Evolutionary conservation across 2,888 invertebrate genomes (phyloP).

Genomic region (Phyllotreta cruciferae): DNA sequence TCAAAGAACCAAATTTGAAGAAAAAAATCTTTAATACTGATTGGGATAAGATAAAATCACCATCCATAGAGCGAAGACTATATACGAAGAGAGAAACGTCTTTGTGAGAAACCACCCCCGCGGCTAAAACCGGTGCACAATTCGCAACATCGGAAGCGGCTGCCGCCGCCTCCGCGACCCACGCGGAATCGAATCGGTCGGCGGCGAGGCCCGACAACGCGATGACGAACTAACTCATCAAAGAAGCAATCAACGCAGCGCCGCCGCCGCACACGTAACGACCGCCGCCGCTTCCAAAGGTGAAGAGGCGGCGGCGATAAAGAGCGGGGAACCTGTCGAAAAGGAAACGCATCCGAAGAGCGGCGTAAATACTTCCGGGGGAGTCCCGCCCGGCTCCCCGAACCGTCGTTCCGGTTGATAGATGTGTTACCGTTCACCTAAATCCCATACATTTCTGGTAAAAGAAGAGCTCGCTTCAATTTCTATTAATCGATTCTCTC

Average conservation of each 20-base stretch:
- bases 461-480: no score
- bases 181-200: conserved; percentile 13
- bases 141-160: conserved; percentile 24
- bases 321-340: conserved; percentile 28
- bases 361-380: conserved; percentile 28
- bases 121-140: neutral
- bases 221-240: conserved; percentile 47
- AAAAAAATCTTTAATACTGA: no score
- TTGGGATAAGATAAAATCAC: no score
- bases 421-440: conserved; percentile 27
- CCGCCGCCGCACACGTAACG: conserved; percentile 21
- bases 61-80: no score
- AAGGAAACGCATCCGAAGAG: conserved; percentile 32
- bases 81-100: no score
- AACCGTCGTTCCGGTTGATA: conserved; percentile 25
- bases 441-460: no score
- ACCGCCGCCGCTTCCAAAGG: conserved; percentile 44
- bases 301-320: conserved; percentile 34
- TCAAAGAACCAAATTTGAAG: no score
- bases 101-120: no score
- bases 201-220: conserved; percentile 15
- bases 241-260: conserved; percentile 53
- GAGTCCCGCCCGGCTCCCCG: conserved; percentile 14
- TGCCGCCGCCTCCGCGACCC: conserved; percentile 12
- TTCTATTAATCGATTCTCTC: no score